These are phyloP conservation scores for Varanus komodoensis DNA, from an alignment of 2,113 vertebrate genomes.

Conservation along the genomic window DNA sequence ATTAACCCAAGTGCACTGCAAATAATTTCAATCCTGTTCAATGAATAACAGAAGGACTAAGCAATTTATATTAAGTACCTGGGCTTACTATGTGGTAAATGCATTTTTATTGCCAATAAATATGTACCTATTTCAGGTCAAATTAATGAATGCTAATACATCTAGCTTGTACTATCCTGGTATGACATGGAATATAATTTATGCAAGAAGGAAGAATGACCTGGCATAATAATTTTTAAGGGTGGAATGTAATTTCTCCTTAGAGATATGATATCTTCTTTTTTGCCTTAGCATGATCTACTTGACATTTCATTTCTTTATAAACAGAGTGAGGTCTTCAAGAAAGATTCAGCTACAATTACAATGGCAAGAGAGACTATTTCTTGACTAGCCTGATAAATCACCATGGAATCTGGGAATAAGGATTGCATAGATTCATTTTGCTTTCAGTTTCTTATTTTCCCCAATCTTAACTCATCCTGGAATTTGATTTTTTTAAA, in stretches of 20 bases:
- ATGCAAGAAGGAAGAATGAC: slow-evolving; percentile 47
- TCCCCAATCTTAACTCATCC: too few relatives aligned
- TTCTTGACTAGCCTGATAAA: slow-evolving; percentile 28
- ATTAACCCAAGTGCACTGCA: slow-evolving; percentile 9
- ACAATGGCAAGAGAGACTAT: slow-evolving; percentile 20
- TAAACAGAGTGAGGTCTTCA: not conserved
- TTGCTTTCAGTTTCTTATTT: too few relatives aligned
- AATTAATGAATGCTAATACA: slow-evolving; percentile 35
- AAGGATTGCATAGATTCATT: too few relatives aligned
- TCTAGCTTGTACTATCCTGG: slow-evolving; percentile 19
- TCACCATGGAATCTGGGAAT: not conserved
- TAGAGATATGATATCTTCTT: slow-evolving; percentile 32
- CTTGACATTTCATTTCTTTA: slow-evolving; percentile 30
- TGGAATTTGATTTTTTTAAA: too few relatives aligned
- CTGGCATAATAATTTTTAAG: slow-evolving; percentile 45
- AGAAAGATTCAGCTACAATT: not conserved
- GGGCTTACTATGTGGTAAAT: slow-evolving; percentile 14
- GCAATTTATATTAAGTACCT: slow-evolving; percentile 25
- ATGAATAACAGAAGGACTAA: slow-evolving; percentile 1
- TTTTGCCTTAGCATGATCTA: slow-evolving; percentile 31
- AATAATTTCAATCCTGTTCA: not conserved
- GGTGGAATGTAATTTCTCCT: slow-evolving; percentile 25
- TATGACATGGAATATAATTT: slow-evolving; percentile 55
- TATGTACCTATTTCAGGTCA: slow-evolving; percentile 25
- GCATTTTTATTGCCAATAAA: slow-evolving; percentile 45